Base-by-base conservation (phyloP, 2,797 vertebrate genomes). In the Margarornis squamiger region DNA sequence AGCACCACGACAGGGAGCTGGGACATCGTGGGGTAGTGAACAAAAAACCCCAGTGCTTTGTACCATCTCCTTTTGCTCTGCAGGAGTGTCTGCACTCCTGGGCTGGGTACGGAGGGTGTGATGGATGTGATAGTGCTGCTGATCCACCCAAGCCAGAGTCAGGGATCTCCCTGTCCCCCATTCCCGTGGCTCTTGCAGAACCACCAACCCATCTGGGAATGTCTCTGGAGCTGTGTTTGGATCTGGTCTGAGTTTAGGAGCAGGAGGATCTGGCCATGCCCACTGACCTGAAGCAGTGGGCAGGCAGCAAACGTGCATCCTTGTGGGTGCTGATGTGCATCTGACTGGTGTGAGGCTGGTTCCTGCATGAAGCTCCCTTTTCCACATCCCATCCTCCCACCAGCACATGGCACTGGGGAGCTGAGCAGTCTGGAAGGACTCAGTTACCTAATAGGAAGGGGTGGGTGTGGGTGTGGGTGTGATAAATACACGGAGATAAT, bases 391-490 rank as follows among this genome's bases (percentile, higher is more conserved):
- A 24, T 34, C 65, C 43, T 66, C 46, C 55, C 4, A 2, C 22
- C 1, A 0, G 41, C 0, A 3, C 9, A 14, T 0, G 2, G 80
- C 88, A 78, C 58, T 0, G 23, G 38, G 86, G 32, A 87, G 61
- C 74, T 14, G 66, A 72, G 70, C 0, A 3, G 29, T 91, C 92
- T 95, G 94, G 72, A 90, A 81, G 85, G 86, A 29, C 90, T 92
- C 89, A 11, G 75, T 96, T 95, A 79, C 78, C 59, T 74, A 93
- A 94, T 96, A 92, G 94, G 95, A 97, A 97, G 95, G 95, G 85
- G 79, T 95, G 95, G 76, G 86, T 0, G 93, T 59, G 96, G 93
- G 90, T 48, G 93, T 94, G 96, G 95, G 88, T 91, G 96, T 93
- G 95, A 96, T 96, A 96, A 96, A 94, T 66, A 48, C 14, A 2